A percentile compares a stretch with the other conserved stretches of the same genome.
Conservation (phyloP, 2,888 invertebrate genomes). For the Vandiemenella viatica region DNA sequence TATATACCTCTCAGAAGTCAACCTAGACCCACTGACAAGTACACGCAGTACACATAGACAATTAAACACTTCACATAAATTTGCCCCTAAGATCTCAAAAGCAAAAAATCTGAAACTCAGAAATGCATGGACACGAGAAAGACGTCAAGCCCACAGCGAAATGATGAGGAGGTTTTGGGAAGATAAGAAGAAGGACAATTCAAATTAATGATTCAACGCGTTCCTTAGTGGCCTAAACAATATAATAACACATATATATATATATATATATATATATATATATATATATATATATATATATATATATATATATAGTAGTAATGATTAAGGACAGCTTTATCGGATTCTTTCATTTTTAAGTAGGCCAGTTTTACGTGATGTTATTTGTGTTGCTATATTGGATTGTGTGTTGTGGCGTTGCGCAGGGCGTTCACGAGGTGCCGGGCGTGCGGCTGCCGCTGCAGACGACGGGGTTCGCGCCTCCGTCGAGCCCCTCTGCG, state of each 20-base stretch:
- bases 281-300: constrained; percentile 2
- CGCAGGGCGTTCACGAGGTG: constrained; percentile 20
- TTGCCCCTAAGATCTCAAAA: too few relatives aligned
- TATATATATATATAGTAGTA: neutral
- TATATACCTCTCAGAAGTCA: too few relatives aligned
- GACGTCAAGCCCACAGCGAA: too few relatives aligned
- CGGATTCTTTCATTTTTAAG: neutral
- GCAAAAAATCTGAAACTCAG: too few relatives aligned
- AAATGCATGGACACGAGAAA: too few relatives aligned
- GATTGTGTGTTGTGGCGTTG: too few relatives aligned
- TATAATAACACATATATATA: constrained; percentile 1
- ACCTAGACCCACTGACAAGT: too few relatives aligned
- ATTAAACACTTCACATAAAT: too few relatives aligned
- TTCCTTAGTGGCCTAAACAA: neutral
- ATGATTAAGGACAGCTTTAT: neutral
- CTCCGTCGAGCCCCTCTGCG: constrained; percentile 27
- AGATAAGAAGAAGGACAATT: too few relatives aligned
- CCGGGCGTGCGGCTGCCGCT: constrained; percentile 21
- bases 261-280: constrained; percentile 3
- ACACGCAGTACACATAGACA: too few relatives aligned
- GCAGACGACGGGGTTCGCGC: constrained; percentile 20
- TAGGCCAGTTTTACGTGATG: neutral
- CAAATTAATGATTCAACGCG: neutral
- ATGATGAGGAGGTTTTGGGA: too few relatives aligned
- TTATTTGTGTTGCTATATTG: too few relatives aligned